phyloP scores from a whole-genome alignment of 2,113 vertebrate genomes.

The Poicephalus meyeri region DNA sequence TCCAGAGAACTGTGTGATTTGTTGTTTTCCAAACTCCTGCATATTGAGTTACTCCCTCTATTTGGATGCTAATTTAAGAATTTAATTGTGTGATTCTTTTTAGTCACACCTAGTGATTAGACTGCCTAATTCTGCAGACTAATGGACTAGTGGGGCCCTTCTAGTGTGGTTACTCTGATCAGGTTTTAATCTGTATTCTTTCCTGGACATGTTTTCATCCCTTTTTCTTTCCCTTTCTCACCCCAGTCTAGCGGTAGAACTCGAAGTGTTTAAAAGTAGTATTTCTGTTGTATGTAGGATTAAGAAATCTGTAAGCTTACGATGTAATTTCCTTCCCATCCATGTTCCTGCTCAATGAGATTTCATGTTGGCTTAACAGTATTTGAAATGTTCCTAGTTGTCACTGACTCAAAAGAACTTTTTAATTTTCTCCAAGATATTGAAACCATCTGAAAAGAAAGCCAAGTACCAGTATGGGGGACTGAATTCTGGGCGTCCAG shows the following conservation, averaged over 20 bases:
- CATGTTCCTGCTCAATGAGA: not conserved
- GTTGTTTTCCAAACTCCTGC: not conserved
- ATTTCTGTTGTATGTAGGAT: not conserved
- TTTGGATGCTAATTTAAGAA: not conserved
- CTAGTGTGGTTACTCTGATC: not conserved
- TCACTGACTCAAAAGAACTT: conserved; percentile 12
- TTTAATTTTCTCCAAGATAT: conserved; percentile 78
- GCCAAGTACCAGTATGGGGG: conserved; percentile 95
- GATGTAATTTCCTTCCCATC: not conserved
- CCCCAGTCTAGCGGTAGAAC: rapidly evolving
- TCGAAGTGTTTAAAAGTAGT: not conserved
- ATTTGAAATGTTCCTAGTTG: not conserved
- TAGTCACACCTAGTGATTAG: not conserved
- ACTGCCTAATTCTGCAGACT: not conserved
- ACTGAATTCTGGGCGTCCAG: conserved; percentile 90
- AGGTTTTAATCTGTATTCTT: not conserved
- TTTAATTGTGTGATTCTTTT: not conserved
- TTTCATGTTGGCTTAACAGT: not conserved
- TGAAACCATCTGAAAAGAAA: conserved; percentile 97
- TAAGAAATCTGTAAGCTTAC: not conserved
- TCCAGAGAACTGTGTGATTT: not conserved
- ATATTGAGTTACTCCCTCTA: not conserved
- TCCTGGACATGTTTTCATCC: not conserved
- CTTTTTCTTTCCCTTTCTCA: not conserved
- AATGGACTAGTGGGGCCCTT: not conserved